Base-by-base conservation (phyloP, 1,140 invertebrate species). In the Meloidogyne exigua region DNA sequence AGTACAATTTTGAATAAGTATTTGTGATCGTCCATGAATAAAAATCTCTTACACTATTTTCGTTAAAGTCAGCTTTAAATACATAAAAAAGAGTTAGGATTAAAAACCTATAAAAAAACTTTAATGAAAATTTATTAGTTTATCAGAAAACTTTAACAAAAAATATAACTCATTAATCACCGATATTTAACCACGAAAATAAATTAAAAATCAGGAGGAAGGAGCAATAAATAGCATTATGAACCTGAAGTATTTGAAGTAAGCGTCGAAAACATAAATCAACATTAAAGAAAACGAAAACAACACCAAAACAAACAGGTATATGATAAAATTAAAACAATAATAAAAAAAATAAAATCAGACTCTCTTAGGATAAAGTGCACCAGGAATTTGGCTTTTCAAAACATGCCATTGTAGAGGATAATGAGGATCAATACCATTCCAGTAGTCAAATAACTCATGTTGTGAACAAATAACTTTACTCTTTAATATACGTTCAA, bases 1-100 rank as follows among this genome's bases (percentile, higher is more conserved):
- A 87, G 76, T 36, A 86, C 86, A 62, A 86, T 82, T 79, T 86
- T 86, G 75, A 87, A 87, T n/a, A 87, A 75, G 76, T 87, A 87
- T 76, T 87, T 87, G 75, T 87, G 88, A 72, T 87, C 85, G 62
- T 88, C 85, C 84, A 85, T 85, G 5, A 57, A 57, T 12, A 9
- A 57, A n/a, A 57, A 5, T 15, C 11, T 2, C 9, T 25, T 15
- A 13, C 49, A 57, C 18, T 57, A 57, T n/a, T 57, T 49, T n/a
- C 5, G n/a, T 0, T n/a, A 57, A 21, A 57, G 21, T 5, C 15
- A n/a, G 15, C 9, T n/a, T 57, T 0, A 49, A 49, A 49, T n/a
- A 57, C 13, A 9, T 57, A 39, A 4, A 39, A 39, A 39, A 39
- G 9, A 9, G 0, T 39, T 39, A 7, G 9, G 36, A 0, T 10